Conservation (phyloP, 1,140 invertebrate genomes). For the Bacillus rossius region DNA sequence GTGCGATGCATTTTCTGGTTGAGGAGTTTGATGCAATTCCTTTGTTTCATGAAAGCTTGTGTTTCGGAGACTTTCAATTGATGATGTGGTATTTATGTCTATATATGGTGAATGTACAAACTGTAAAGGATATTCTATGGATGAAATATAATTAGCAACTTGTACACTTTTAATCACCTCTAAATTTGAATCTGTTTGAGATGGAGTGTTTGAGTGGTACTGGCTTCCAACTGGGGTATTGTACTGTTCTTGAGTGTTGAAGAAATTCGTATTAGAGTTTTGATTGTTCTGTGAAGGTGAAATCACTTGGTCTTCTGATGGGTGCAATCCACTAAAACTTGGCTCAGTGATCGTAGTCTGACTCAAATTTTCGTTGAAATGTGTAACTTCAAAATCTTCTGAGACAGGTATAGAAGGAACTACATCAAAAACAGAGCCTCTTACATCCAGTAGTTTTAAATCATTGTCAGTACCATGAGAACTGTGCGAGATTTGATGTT, state of each 20-base stretch:
- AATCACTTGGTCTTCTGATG: too few relatives aligned
- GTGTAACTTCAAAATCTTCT: conserved; percentile 16
- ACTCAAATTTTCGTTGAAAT: conserved; percentile 12
- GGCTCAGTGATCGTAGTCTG: background rate
- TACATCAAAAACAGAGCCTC: conserved; percentile 61
- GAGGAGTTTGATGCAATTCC: background rate
- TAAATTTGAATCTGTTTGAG: conserved; percentile 20
- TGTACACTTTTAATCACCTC: conserved; percentile 54
- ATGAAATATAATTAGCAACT: conserved; percentile 53
- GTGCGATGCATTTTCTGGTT: background rate
- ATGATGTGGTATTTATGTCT: conserved; percentile 38
- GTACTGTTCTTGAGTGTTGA: too few relatives aligned
- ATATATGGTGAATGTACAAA: conserved; percentile 56
- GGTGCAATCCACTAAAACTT: too few relatives aligned
- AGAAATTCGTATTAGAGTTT: too few relatives aligned
- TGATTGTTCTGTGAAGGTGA: too few relatives aligned
- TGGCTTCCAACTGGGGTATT: too few relatives aligned
- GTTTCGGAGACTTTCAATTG: background rate
- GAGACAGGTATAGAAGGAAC: conserved; percentile 56
- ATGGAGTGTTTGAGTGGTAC: too few relatives aligned
- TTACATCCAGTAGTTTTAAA: conserved; percentile 13
- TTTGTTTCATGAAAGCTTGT: background rate
- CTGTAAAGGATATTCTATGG: conserved; percentile 57
- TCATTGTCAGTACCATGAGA: too few relatives aligned
- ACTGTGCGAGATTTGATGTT: too few relatives aligned